phyloP scores from a whole-genome alignment of 2,113 vertebrate species.

The Heterocephalus glaber region DNA sequence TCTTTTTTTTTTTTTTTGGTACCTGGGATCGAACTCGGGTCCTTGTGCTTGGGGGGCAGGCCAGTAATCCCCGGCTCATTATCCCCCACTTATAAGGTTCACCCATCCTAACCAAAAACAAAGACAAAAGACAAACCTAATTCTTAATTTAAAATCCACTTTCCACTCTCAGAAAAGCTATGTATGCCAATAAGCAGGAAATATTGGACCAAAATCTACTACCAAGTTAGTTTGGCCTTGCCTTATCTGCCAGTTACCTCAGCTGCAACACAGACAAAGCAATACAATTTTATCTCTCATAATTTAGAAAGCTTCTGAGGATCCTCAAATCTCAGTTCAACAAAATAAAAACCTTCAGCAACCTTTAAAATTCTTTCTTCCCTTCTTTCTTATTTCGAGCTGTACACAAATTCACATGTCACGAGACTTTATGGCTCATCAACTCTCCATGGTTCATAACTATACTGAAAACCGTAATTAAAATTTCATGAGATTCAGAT shows the following conservation, averaged over 20 bases:
- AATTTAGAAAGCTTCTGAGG: slow-evolving; percentile 18
- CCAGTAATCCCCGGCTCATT: too few species aligned
- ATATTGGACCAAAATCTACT: background rate
- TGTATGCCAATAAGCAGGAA: background rate
- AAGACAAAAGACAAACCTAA: slow-evolving; percentile 30
- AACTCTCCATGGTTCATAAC: background rate
- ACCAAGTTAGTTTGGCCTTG: background rate
- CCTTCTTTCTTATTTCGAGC: background rate
- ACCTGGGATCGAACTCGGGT: too few species aligned
- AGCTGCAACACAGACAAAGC: background rate
- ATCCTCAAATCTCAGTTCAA: slow-evolving; percentile 29
- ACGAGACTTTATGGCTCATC: slow-evolving; percentile 52
- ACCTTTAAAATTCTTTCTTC: background rate
- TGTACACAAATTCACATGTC: slow-evolving; percentile 25
- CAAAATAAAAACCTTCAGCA: background rate
- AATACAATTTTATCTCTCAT: background rate
- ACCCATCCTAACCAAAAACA: background rate
- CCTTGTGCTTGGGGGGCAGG: too few species aligned
- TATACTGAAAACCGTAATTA: slow-evolving; percentile 13
- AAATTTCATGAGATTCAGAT: slow-evolving; percentile 53
- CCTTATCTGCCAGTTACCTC: background rate
- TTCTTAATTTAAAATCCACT: slow-evolving; percentile 40
- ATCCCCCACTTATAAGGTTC: background rate
- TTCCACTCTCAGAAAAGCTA: background rate
- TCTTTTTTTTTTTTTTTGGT: too few species aligned